Base-by-base conservation (phyloP, 2,113 vertebrate species). In the Phaethon lepturus region DNA sequence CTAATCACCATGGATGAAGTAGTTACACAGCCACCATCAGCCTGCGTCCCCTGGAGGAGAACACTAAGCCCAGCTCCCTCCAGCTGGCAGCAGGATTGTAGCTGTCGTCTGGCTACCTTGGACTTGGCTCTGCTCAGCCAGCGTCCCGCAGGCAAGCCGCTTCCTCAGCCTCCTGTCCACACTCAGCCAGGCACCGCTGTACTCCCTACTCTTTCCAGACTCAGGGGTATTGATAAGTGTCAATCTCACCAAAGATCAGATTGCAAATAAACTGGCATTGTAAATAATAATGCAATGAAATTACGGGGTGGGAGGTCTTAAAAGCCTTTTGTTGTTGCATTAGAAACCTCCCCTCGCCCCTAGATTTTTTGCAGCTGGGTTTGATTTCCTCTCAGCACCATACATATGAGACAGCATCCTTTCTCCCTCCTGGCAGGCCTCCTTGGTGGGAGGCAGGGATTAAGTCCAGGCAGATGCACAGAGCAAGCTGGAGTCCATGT, bases 171-270 rank as follows among this genome's bases (percentile, higher is more conserved):
- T 90, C 33, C 78, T 19, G 24, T 12, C 62, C 75, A 35, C 0
- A 1, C 25, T 69, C 15, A 56, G 26, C 35, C 42, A 29, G 45
- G 60, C 19, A 66, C 33, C 0, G 0, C 20, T 18, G 40, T 44
- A 50, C 35, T 77, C 28, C 35, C 49, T 56, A 9, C 16, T 62
- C n/a, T 69, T 78, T 28, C 56, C 42, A 82, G 47, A 9, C 22
- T 35, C 0, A 0, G 35, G 23, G 20, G 35, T 8, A 47, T 14
- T 42, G 56, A 64, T 20, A 22, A 29, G 26, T 62, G 6, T 23
- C 63, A 52, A 10, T 44, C 45, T 77, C 45, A 64, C 14, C 22
- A 17, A 45, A 86, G 29, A 82, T 23, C 40, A 79, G 50, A 33
- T 26, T 35, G 31, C 24, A 74, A 77, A 56, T 76, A 72, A 80